phyloP scores from a whole-genome alignment of 2,888 invertebrate species.

The Tiliacea aurago region DNA sequence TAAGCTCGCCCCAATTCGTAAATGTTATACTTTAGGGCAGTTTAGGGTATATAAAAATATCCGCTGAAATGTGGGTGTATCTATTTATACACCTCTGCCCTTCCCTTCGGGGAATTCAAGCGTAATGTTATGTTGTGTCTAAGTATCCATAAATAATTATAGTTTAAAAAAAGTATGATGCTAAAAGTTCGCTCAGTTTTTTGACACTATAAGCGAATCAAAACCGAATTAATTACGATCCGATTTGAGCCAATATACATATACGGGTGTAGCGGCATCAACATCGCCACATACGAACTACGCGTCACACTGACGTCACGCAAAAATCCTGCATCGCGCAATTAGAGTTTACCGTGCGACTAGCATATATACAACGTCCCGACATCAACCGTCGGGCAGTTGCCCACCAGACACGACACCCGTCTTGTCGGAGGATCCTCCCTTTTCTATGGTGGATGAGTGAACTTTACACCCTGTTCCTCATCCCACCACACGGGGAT shows the following conservation, averaged over 20 bases:
- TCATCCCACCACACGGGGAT: no score
- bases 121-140: neutral
- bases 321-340: no score
- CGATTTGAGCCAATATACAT: slow-evolving; percentile 13
- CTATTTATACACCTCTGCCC: neutral
- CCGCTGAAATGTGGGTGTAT: neutral
- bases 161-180: neutral
- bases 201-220: neutral
- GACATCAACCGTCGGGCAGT: no score
- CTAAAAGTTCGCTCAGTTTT: neutral
- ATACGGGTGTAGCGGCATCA: no score
- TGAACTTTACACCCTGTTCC: no score
- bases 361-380: no score
- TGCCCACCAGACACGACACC: no score
- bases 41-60: neutral
- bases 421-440: no score
- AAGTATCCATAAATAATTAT: neutral
- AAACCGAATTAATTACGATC: slow-evolving; percentile 1
- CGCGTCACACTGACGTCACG: no score
- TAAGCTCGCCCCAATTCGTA: neutral
- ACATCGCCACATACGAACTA: no score
- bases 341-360: no score
- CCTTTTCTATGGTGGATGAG: no score
- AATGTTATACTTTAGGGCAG: neutral
- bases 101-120: neutral